Conservation (phyloP, 2,888 invertebrate genomes). For the Calliphora vomitoria region DNA sequence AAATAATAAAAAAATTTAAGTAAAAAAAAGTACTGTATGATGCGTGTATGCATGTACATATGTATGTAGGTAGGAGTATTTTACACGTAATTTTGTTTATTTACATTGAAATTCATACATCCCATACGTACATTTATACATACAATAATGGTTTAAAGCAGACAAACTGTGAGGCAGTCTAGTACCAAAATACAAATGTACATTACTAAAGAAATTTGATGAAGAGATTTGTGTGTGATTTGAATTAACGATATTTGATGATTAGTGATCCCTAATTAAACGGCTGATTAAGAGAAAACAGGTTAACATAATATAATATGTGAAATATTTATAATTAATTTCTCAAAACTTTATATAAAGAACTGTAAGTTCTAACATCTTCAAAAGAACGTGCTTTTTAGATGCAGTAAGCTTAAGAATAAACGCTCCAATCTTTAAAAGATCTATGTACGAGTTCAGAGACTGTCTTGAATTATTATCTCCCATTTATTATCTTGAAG, state of each 20-base stretch:
- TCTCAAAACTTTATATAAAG: too few species aligned
- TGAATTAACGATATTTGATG: neutral
- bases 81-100: conserved; percentile 16
- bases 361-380: too few species aligned
- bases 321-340: too few species aligned
- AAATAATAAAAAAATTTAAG: neutral
- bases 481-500: too few species aligned
- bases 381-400: too few species aligned
- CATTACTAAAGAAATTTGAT: conserved; percentile 7
- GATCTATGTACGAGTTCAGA: too few species aligned
- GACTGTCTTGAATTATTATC: too few species aligned
- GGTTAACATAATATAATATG: too few species aligned
- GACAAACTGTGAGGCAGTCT: neutral
- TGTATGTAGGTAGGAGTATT: neutral
- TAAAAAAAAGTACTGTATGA: neutral
- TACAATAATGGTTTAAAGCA: conserved; percentile 32
- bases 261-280: conserved; percentile 7
- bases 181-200: neutral
- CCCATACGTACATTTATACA: neutral
- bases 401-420: too few species aligned
- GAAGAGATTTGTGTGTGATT: conserved; percentile 13
- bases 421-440: too few species aligned
- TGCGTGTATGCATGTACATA: conserved; percentile 10
- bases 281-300: neutral
- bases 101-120: neutral